Conservation (phyloP, 2,113 vertebrate genomes). For the Phaetusa simplex region DNA sequence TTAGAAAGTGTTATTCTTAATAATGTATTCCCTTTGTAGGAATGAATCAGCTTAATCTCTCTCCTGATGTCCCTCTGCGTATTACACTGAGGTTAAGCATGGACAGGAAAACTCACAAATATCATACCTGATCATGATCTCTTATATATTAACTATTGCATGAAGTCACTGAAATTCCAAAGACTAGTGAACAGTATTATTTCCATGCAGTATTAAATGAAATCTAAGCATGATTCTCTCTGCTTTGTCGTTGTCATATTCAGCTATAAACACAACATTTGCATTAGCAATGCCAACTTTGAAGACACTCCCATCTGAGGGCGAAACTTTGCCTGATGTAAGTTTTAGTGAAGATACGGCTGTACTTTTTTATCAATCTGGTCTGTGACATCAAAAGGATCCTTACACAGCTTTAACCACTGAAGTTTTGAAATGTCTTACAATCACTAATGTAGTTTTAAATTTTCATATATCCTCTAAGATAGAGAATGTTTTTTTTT, state of each 20-base stretch:
- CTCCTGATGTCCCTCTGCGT: background rate
- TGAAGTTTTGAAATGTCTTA: background rate
- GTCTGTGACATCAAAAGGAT: background rate
- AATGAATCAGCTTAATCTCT: background rate
- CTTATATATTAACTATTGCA: background rate
- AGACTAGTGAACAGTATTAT: background rate
- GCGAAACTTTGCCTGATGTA: background rate
- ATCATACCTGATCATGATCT: background rate
- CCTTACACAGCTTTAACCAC: background rate
- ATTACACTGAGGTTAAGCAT: background rate
- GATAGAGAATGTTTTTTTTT: background rate
- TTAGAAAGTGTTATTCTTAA: background rate
- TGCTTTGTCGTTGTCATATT: background rate
- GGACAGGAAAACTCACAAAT: background rate
- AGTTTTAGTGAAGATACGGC: background rate
- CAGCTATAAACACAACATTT: background rate
- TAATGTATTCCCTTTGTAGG: background rate
- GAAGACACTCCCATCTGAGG: background rate
- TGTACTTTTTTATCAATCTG: background rate
- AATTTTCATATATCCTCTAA: background rate
- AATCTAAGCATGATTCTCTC: background rate
- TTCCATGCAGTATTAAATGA: background rate
- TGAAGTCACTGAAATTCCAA: background rate
- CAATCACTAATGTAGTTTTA: background rate
- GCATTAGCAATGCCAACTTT: background rate